phyloP scores from a whole-genome alignment of 1,140 invertebrate genomes.

The Listronotus oregonensis region DNA sequence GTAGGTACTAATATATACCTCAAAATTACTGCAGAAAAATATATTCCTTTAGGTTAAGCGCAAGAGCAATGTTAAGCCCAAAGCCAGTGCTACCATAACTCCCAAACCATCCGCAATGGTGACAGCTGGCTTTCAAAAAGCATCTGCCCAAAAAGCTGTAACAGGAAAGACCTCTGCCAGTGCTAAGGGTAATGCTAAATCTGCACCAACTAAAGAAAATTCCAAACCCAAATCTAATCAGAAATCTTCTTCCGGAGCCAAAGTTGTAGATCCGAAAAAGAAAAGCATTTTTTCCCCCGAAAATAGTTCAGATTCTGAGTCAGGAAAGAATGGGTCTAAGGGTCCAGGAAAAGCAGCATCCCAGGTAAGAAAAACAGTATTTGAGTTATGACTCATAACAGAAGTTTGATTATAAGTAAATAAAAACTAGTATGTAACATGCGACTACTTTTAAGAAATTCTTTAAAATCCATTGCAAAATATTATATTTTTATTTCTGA shows the following conservation, averaged over 20 bases:
- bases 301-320: conserved; percentile 73
- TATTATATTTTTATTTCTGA: too few species aligned
- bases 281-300: conserved; percentile 84
- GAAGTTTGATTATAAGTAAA: too few species aligned
- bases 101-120: conserved; percentile 63
- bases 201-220: conserved; percentile 28
- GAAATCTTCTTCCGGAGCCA: conserved; percentile 33
- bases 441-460: too few species aligned
- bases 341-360: conserved; percentile 12
- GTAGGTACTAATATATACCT: too few species aligned
- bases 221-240: conserved; percentile 30
- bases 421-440: too few species aligned
- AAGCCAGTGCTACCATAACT: conserved; percentile 57
- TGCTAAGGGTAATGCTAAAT: conserved; percentile 22
- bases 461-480: background rate
- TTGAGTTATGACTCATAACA: too few species aligned
- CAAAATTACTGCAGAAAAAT: too few species aligned
- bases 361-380: conserved; percentile 15
- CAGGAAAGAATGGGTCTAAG: conserved; percentile 49
- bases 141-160: conserved; percentile 8
- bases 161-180: conserved; percentile 14
- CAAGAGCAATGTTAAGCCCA: conserved; percentile 47
- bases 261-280: conserved; percentile 63
- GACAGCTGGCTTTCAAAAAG: conserved; percentile 45
- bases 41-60: conserved; percentile 23